Percentiles rank a stretch among this genome's conserved stretches.
phyloP scores from a whole-genome alignment of 2,888 invertebrate species.

The Nipponacmea schrenckii region DNA sequence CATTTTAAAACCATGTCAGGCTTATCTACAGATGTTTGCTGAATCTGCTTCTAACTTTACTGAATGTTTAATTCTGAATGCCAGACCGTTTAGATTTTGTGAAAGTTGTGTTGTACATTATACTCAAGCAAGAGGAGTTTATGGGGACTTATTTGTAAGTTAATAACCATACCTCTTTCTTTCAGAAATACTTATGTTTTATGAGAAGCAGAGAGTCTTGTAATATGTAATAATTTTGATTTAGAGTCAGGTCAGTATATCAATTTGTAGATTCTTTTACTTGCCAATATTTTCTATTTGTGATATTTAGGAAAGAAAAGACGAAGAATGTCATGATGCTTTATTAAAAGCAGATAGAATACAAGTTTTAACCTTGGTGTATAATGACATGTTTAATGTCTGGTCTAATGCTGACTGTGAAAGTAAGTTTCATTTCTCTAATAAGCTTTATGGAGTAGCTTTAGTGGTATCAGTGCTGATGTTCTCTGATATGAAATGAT shows the following conservation, averaged over 20 bases:
- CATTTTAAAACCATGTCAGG: conserved; percentile 22
- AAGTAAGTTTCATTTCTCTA: conserved; percentile 25
- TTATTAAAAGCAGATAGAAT: conserved; percentile 42
- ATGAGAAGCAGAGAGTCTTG: too few species aligned
- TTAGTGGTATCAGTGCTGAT: too few species aligned
- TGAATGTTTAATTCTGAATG: conserved; percentile 40
- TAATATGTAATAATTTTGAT: background rate
- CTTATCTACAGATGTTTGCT: conserved; percentile 36
- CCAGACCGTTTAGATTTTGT: conserved; percentile 48
- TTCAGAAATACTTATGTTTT: too few species aligned
- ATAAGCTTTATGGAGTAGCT: background rate
- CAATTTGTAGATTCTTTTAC: background rate
- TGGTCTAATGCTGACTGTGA: conserved; percentile 41
- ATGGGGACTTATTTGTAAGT: conserved; percentile 26
- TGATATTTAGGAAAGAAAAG: conserved; percentile 22
- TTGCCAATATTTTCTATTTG: background rate
- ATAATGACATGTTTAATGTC: conserved; percentile 32
- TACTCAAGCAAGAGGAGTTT: conserved; percentile 31
- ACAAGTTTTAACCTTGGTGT: conserved; percentile 37
- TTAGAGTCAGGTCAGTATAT: background rate
- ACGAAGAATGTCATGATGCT: conserved; percentile 30
- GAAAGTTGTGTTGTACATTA: conserved; percentile 40
- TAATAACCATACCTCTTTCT: too few species aligned
- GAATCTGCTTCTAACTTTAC: conserved; percentile 36
- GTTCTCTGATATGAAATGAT: too few species aligned